Conservation (phyloP, 2,113 vertebrate species). For the Vicugna pacos region DNA sequence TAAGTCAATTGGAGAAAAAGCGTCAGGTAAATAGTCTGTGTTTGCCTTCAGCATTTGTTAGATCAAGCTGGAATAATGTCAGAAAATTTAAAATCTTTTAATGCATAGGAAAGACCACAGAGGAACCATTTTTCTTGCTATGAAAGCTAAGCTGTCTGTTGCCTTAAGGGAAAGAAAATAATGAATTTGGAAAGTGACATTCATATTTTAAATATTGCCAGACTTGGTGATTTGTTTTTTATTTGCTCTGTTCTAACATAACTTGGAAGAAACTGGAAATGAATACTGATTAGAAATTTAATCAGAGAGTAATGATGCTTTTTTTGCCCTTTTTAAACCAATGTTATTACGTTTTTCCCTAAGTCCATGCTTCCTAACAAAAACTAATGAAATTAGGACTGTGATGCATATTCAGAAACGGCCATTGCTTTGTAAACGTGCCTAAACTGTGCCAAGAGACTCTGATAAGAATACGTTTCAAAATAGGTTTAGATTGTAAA, state of each 20-base stretch:
- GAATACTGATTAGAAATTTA: slow-evolving; percentile 79
- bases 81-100: slow-evolving; percentile 81
- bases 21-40: slow-evolving; percentile 58
- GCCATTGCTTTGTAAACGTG: background rate
- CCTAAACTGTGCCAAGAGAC: background rate
- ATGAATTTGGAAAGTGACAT: slow-evolving; percentile 80
- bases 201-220: slow-evolving; percentile 82
- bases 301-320: slow-evolving; percentile 71
- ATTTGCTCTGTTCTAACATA: slow-evolving; percentile 76
- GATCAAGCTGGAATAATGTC: slow-evolving; percentile 66
- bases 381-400: background rate
- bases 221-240: slow-evolving; percentile 72
- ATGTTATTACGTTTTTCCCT: background rate
- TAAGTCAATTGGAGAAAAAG: slow-evolving; percentile 68
- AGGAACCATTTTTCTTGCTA: slow-evolving; percentile 75
- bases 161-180: slow-evolving; percentile 82
- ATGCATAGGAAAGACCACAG: slow-evolving; percentile 80
- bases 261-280: slow-evolving; percentile 78
- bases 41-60: slow-evolving; percentile 80
- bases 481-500: slow-evolving; percentile 4
- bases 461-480: background rate
- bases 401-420: background rate
- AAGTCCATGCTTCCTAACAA: slow-evolving; percentile 17
- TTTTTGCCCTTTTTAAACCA: slow-evolving; percentile 31
- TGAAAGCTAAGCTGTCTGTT: slow-evolving; percentile 77